Conservation (phyloP, 2,888 invertebrate species). For the Petrolisthes cinctipes region DNA sequence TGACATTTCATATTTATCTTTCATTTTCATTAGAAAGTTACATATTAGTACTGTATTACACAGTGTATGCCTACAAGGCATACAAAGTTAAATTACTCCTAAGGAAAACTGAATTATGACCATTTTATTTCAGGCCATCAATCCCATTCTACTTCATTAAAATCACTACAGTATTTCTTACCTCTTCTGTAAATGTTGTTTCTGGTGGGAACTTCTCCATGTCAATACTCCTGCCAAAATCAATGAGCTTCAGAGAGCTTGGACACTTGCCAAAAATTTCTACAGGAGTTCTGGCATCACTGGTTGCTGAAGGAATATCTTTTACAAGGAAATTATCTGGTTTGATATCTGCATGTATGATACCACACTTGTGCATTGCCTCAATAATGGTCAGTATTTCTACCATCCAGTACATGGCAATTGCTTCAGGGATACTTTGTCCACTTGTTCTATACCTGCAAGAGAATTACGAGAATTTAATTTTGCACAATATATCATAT, state of each 20-base stretch:
- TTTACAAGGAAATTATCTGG: constrained; percentile 89
- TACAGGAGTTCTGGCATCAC: not conserved
- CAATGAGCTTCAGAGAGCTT: constrained; percentile 82
- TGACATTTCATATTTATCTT: too few relatives aligned
- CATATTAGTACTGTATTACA: not conserved
- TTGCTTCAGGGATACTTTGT: constrained; percentile 73
- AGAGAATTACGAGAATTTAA: not conserved
- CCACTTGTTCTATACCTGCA: constrained; percentile 40
- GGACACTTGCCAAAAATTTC: constrained; percentile 41
- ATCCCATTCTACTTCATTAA: not conserved
- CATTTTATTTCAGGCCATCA: not conserved
- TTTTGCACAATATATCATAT: too few relatives aligned
- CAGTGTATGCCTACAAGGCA: not conserved
- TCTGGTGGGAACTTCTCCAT: constrained; percentile 85
- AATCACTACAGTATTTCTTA: constrained; percentile 10
- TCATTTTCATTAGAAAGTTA: too few relatives aligned
- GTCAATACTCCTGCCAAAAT: constrained; percentile 95
- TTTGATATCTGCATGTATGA: constrained; percentile 95
- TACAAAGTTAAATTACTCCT: not conserved
- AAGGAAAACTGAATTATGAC: not conserved
- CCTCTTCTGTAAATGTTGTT: constrained; percentile 77
- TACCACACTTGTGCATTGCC: constrained; percentile 85
- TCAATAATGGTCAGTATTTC: constrained; percentile 88
- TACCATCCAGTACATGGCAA: constrained; percentile 83
- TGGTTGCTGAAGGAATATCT: constrained; percentile 17